Evolutionary conservation across 2,113 vertebrate genomes (phyloP).

Genomic region (Blennius ocellaris): DNA sequence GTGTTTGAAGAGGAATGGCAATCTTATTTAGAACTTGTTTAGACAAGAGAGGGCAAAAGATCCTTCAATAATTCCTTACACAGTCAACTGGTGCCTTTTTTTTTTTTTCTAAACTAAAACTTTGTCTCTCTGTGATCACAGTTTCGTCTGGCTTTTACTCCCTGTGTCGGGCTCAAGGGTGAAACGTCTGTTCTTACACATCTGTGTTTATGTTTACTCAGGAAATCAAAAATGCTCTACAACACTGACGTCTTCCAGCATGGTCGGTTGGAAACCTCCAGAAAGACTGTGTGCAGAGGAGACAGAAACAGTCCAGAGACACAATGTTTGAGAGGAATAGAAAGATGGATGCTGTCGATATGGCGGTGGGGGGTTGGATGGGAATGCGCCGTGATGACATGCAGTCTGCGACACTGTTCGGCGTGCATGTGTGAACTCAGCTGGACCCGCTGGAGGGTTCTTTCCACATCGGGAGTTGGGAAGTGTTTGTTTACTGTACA

Average conservation of each 20-base stretch:
- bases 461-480: not conserved
- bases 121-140: conserved; percentile 5
- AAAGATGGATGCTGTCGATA: not conserved
- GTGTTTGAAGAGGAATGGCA: conserved; percentile 47
- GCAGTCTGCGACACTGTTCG: not conserved
- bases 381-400: conserved; percentile 20
- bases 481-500: conserved; percentile 38
- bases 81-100: conserved; percentile 43
- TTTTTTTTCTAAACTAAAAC: conserved; percentile 32
- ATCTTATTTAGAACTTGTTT: conserved; percentile 56
- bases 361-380: not conserved
- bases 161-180: not conserved
- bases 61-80: conserved; percentile 39
- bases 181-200: conserved; percentile 22
- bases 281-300: conserved; percentile 14
- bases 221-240: conserved; percentile 38
- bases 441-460: conserved; percentile 16
- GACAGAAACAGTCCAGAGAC: not conserved
- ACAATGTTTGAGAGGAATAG: conserved; percentile 13
- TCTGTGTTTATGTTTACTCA: conserved; percentile 33
- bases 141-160: conserved; percentile 13
- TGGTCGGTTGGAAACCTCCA: conserved; percentile 10
- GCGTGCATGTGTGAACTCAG: conserved; percentile 28
- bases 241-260: conserved; percentile 16
- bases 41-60: conserved; percentile 43